Percentiles rank a stretch among this genome's conserved stretches.
Conservation (phyloP, 1,140 invertebrate species). For the Aculops lycopersici region DNA sequence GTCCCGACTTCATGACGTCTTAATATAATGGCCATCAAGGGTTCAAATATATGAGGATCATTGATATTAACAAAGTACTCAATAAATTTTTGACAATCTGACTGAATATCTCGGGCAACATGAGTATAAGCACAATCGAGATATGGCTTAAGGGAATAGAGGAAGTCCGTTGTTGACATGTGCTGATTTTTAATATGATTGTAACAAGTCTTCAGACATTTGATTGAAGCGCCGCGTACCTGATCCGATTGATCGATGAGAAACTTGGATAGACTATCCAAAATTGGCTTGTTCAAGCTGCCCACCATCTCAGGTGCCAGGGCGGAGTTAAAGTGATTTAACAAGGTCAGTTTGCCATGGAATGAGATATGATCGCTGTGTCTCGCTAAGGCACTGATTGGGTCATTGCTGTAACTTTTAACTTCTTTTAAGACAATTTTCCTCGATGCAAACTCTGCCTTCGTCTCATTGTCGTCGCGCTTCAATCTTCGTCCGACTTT, state of each 20-base stretch:
- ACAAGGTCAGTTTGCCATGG: neutral
- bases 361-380: neutral
- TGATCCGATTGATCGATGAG: neutral
- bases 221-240: neutral
- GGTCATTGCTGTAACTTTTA: neutral
- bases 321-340: neutral
- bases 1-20: neutral
- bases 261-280: neutral
- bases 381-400: conserved; percentile 1
- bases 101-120: neutral
- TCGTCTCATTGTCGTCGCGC: conserved; percentile 37
- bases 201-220: neutral
- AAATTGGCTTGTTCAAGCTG: neutral
- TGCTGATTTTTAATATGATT: neutral
- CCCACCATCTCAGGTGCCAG: neutral
- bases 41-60: neutral
- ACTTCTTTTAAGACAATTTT: conserved; percentile 32
- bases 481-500: conserved; percentile 25
- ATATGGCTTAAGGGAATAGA: neutral
- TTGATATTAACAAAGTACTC: neutral
- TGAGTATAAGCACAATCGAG: neutral
- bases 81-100: neutral
- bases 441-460: conserved; percentile 52
- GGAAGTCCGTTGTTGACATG: neutral
- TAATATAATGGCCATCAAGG: neutral